Base-by-base conservation (phyloP, 2,888 invertebrate genomes). In the Stenodera caucasica region DNA sequence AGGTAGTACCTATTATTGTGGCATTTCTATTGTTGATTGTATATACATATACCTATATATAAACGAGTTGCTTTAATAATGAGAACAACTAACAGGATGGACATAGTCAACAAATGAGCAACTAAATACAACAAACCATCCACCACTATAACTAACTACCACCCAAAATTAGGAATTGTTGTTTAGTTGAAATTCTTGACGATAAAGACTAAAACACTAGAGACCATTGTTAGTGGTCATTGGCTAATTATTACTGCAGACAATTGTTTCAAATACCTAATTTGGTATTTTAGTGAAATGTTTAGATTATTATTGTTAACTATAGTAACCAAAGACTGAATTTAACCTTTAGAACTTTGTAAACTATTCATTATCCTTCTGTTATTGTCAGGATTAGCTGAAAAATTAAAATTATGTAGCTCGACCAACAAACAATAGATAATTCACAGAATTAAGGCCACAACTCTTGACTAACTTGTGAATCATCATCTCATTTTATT, bases 1-100 rank as follows among this genome's bases (percentile, higher is more conserved):
- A 63, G 63, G n/a, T n/a, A n/a, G n/a, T n/a, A n/a, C n/a, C 32
- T 32, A 45, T 50, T 53, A 18, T 49, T 54, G 37, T 58, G 33
- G 51, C 11, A 37, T 57, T 49, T 35, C 49, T 53, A 33, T 26
- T 26, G 35, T 23, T 35, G 18, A 53, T 53, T 35, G 11, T 53
- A 53, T 26, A 26, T 2, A 26, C 26, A 26, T 26, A 26, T 26
- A 26, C 5, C 3, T 45, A 15, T 40, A 9, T 23, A 40, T 40
- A 18, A 2, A 33, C 52, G 30, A 35, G 53, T 33, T 53, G 21
- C 15, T 18, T 12, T 53, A 53, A 32, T 53, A 53, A 35, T 53
- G 15, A n/a, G 23, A 53, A 53, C 53, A 53, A 53, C 49, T 7
- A 56, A 50, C 49, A 49, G 32, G 49, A 53, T 30, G 53, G 53